A percentile compares a stretch with the other conserved stretches of the same genome.
phyloP scores from a whole-genome alignment of 2,888 invertebrate genomes.

The Hedychridium roseum region DNA sequence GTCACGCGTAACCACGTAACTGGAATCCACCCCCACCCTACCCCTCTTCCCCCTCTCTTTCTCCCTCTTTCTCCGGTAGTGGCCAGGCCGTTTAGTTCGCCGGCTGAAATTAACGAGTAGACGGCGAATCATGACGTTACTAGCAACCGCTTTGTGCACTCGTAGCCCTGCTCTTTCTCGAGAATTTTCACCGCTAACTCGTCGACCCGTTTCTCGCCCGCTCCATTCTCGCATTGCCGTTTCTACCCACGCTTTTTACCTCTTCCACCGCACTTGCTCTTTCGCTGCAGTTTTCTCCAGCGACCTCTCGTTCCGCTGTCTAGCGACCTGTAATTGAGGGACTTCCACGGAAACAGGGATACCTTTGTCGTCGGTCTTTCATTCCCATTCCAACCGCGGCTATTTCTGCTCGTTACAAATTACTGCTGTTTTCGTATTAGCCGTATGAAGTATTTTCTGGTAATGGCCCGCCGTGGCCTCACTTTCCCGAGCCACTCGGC shows the following conservation, averaged over 20 bases:
- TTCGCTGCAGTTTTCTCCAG: too few species aligned
- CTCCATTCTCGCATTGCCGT: background rate
- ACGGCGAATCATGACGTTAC: slow-evolving; percentile 31
- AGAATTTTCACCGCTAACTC: slow-evolving; percentile 4
- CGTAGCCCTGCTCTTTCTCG: background rate
- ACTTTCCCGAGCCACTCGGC: too few species aligned
- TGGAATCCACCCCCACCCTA: too few species aligned
- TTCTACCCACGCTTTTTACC: background rate
- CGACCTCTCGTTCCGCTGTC: too few species aligned
- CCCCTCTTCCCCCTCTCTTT: background rate
- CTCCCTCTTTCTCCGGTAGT: slow-evolving; percentile 1
- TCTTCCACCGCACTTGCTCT: slow-evolving; percentile 5
- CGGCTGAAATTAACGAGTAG: slow-evolving; percentile 33
- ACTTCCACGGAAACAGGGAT: slow-evolving; percentile 11
- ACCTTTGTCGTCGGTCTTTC: slow-evolving; percentile 9
- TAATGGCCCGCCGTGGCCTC: too few species aligned
- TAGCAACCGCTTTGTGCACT: background rate
- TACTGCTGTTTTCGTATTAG: too few species aligned
- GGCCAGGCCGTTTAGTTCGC: background rate
- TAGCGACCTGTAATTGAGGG: slow-evolving; percentile 8
- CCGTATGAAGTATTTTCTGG: too few species aligned
- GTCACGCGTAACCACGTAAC: too few species aligned
- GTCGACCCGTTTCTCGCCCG: background rate
- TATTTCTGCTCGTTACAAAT: too few species aligned
- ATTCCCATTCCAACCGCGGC: too few species aligned